Evolutionary conservation across 2,888 invertebrate genomes (phyloP), one percentile per base, ranked within the genome.

Genomic region (Mesorhabditis spiculigera): DNA sequence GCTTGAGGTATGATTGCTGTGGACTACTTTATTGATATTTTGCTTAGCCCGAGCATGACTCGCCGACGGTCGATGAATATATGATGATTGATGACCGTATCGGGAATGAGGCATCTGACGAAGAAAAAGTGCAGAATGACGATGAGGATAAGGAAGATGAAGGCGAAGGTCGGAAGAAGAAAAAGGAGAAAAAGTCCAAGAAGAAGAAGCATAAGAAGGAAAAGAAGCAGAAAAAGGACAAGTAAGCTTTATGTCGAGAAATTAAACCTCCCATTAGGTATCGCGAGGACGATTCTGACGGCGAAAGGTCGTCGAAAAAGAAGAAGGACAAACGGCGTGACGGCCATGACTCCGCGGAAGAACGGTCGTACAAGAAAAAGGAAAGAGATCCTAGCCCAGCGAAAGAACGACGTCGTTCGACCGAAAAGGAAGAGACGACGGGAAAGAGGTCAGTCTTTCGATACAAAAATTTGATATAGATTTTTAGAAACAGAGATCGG

Each of bases 191-290:
- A 58, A 70, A 76, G 43, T 74, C 75, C 71, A 75, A 79, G 43
- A 67, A 69, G 43, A 73, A 75, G 62, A 75, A 76, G 43, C 71
- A 76, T 8, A 78, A 78, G 66, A 79, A 79, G 68, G 73, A 75
- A n/a, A 79, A 77, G 69, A 75, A 77, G 62, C 67, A 43, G 66
- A 75, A 79, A 44, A 79, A 78, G 68, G 67, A 69, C 64, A 77
- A 74, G 67, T 73, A 75, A n/a, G 41, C 61, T 16, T 28, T 41
- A 43, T 5, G 41, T 65, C 5, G 16, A 41, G 13, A 8, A 28
- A 8, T 5, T 8, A 42, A 5, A n/a, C 5, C 16, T 65, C 28
- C 13, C 10, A 64, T 62, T 44, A 63, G 63, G 67, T 41, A 58
- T n/a, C 42, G 10, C n/a, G 65, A 10, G 28, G 58, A 67, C 4